These are phyloP conservation scores for Puffinus mauretanicus DNA, from an alignment of 2,113 vertebrate species.

Conservation along the genomic window DNA sequence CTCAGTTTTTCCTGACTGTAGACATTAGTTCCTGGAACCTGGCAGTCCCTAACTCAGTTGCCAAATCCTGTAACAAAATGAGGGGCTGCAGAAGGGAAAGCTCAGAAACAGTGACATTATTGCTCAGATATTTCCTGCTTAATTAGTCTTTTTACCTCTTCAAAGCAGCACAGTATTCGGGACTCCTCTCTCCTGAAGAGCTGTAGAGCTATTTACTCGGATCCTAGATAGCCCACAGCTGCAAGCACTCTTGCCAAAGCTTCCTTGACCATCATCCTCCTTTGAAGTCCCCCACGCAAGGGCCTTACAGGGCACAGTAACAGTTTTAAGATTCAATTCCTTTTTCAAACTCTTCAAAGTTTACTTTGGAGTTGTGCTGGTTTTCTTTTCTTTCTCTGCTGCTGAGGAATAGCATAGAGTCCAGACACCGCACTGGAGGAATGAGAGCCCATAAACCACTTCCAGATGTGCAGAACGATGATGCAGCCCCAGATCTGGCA, in stretches of 20 bases:
- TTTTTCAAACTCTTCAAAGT: conserved; percentile 36
- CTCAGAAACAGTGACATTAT: conserved; percentile 23
- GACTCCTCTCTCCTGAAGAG: conserved; percentile 54
- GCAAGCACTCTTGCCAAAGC: conserved; percentile 29
- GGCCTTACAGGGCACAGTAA: conserved; percentile 38
- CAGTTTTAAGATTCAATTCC: conserved; percentile 36
- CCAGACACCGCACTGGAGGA: conserved; percentile 22
- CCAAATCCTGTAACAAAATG: conserved; percentile 35
- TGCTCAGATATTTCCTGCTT: conserved; percentile 40
- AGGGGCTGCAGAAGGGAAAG: conserved; percentile 22
- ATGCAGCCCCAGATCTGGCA: conserved; percentile 37
- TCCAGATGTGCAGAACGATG: conserved; percentile 72
- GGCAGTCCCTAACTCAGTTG: not conserved
- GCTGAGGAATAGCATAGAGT: conserved; percentile 34
- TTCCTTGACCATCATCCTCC: conserved; percentile 45
- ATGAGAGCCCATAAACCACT: conserved; percentile 68
- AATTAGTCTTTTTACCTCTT: conserved; percentile 75
- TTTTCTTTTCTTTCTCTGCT: conserved; percentile 57
- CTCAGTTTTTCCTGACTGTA: not conserved
- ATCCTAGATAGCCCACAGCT: conserved; percentile 27
- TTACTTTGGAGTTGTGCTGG: conserved; percentile 51
- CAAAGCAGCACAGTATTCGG: conserved; percentile 39
- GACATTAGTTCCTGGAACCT: conserved; percentile 21
- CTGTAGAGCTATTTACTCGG: conserved; percentile 30
- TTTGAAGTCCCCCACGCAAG: conserved; percentile 35